Base-by-base conservation (phyloP, 2,888 invertebrate genomes). In the Priocnemis perturbator region DNA sequence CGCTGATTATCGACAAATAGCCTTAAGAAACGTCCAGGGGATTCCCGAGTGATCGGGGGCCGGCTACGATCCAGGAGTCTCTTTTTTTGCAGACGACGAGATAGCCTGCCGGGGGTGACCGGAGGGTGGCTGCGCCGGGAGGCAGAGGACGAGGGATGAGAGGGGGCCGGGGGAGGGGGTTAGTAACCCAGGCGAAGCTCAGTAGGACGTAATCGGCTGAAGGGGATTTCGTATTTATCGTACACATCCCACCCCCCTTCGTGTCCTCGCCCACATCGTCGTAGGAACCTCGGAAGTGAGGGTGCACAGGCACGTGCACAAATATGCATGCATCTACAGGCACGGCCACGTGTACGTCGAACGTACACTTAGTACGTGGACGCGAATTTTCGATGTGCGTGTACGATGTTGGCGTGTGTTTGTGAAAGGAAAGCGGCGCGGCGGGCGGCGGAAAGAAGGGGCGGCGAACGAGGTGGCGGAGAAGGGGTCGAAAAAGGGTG, bases 221-320 rank as follows among this genome's bases (percentile, higher is more conserved):
- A 79, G 79, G 76, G 79, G 79, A 79, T 79, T 79, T 78, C 71
- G 79, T 76, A 79, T 79, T 79, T 79, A 79, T 79, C 79, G 79
- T 79, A 71, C 64, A 78, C 76, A 74, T 67, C 64, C 75, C 19
- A 64, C 56, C 57, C 71, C 63, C 50, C 19, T 19, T 17, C 50
- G 50, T 50, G 56, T 44, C 57, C 63, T 64, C 69, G 52, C 59
- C 52, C 70, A 57, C 58, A 23, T 72, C 76, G 75, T 73, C 72
- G 77, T 67, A 69, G 64, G 68, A 68, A 67, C 66, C 62, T 65
- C 65, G 68, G 69, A 62, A 67, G 66, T 66, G 63, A 71, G 64
- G 60, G 65, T 59, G 55, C 47, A 2, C 50, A 60, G 37, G 45
- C 55, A 62, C 58, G 44, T 64, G 55, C 53, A 67, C 53, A 53